A percentile compares a stretch with the other conserved stretches of the same genome.
Evolutionary conservation across 2,113 vertebrate species (phyloP).

Genomic region (Emydura subglobosa): DNA sequence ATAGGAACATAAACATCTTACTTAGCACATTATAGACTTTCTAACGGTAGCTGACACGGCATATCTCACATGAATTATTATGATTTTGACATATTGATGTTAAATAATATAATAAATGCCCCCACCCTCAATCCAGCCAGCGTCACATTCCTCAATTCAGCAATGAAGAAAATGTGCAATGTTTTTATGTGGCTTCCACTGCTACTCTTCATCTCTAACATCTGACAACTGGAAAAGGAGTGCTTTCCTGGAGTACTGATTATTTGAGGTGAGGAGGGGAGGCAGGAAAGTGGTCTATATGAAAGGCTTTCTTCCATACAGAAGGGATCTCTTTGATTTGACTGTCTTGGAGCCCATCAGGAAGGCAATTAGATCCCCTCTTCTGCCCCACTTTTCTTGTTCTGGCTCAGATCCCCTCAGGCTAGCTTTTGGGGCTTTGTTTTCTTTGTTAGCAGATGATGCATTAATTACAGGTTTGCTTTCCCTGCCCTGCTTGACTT

Average conservation of each 20-base stretch:
- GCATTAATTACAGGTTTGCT: too few relatives aligned
- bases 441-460: neutral
- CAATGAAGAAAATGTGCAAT: neutral
- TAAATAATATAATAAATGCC: too few relatives aligned
- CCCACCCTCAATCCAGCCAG: too few relatives aligned
- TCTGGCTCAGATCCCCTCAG: neutral
- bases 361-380: neutral
- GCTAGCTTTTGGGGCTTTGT: neutral
- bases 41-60: too few relatives aligned
- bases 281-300: neutral
- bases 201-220: neutral
- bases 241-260: neutral
- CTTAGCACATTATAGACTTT: too few relatives aligned
- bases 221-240: neutral
- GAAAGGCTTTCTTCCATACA: neutral
- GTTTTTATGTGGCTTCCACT: neutral
- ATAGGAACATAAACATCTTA: too few relatives aligned
- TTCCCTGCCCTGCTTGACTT: too few relatives aligned
- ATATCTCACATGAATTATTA: too few relatives aligned
- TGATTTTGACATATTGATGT: too few relatives aligned
- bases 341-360: neutral
- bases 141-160: neutral
- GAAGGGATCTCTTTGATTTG: neutral
- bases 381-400: neutral
- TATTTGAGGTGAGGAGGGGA: neutral